These are phyloP conservation scores for Leptinotarsa defecta DNA, from an alignment of 1,140 invertebrate genomes.

Conservation along the genomic window DNA sequence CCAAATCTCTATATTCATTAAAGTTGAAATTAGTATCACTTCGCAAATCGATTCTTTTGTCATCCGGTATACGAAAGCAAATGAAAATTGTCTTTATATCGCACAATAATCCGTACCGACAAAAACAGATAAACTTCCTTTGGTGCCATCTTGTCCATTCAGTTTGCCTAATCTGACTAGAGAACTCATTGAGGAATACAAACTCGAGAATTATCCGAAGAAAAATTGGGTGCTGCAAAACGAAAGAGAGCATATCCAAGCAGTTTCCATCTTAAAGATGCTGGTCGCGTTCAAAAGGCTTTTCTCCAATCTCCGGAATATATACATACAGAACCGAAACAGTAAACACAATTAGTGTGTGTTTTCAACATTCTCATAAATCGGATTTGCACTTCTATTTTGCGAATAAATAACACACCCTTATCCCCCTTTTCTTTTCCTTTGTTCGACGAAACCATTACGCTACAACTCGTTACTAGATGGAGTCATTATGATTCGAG, in stretches of 20 bases:
- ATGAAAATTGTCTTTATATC: too few species aligned
- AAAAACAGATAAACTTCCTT: not conserved
- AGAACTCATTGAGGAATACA: slow-evolving; percentile 45
- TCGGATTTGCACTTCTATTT: slow-evolving; percentile 48
- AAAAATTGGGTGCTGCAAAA: slow-evolving; percentile 47
- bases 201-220: slow-evolving; percentile 48
- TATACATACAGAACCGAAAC: slow-evolving; percentile 41
- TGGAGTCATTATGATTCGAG: slow-evolving; percentile 15
- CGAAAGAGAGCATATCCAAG: slow-evolving; percentile 34
- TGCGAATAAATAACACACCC: slow-evolving; percentile 45
- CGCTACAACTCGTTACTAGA: slow-evolving; percentile 11
- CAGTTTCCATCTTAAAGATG: slow-evolving; percentile 44
- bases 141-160: slow-evolving; percentile 8
- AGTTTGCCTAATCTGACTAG: slow-evolving; percentile 26
- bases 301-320: slow-evolving; percentile 45
- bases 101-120: not conserved
- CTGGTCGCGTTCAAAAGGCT: slow-evolving; percentile 39
- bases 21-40: too few species aligned
- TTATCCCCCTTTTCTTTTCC: slow-evolving; percentile 26
- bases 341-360: slow-evolving; percentile 53
- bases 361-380: slow-evolving; percentile 51
- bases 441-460: slow-evolving; percentile 9
- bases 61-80: too few species aligned
- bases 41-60: too few species aligned
- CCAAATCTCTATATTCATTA: too few species aligned